Conservation (phyloP, 2,113 vertebrate species). For the Paramisgurnus dabryanus region DNA sequence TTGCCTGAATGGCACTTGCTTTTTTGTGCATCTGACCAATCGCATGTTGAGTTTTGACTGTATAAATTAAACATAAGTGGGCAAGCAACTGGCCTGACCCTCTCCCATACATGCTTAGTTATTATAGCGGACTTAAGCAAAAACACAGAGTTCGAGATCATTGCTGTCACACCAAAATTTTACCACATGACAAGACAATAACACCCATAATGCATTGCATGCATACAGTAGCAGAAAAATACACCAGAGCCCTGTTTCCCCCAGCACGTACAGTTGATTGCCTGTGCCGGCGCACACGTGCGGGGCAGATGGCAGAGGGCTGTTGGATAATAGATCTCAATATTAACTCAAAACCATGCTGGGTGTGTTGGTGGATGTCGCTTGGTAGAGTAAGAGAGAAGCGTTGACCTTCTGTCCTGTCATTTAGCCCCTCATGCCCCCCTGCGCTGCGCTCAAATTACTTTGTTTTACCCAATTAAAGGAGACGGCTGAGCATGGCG, state of each 20-base stretch:
- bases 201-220: constrained; percentile 11
- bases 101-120: too few relatives aligned
- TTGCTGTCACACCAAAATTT: not conserved
- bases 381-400: constrained; percentile 71
- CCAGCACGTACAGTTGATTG: constrained; percentile 50
- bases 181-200: not conserved
- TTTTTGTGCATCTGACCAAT: too few relatives aligned
- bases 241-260: constrained; percentile 16
- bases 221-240: constrained; percentile 12
- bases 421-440: constrained; percentile 76
- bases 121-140: not conserved
- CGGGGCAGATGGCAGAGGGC: constrained; percentile 75
- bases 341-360: constrained; percentile 77
- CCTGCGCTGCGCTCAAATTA: constrained; percentile 76
- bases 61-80: too few relatives aligned
- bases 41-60: too few relatives aligned
- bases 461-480: constrained; percentile 84
- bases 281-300: constrained; percentile 60
- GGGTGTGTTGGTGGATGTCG: constrained; percentile 74
- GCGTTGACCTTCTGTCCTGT: constrained; percentile 80
- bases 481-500: constrained; percentile 73
- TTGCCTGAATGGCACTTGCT: too few relatives aligned
- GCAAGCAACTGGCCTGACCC: too few relatives aligned
- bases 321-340: constrained; percentile 77
- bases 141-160: not conserved